A percentile compares a stretch with the other conserved stretches of the same genome.
Evolutionary conservation across 2,797 vertebrate species (phyloP).

Genomic region (Sylvia borin): DNA sequence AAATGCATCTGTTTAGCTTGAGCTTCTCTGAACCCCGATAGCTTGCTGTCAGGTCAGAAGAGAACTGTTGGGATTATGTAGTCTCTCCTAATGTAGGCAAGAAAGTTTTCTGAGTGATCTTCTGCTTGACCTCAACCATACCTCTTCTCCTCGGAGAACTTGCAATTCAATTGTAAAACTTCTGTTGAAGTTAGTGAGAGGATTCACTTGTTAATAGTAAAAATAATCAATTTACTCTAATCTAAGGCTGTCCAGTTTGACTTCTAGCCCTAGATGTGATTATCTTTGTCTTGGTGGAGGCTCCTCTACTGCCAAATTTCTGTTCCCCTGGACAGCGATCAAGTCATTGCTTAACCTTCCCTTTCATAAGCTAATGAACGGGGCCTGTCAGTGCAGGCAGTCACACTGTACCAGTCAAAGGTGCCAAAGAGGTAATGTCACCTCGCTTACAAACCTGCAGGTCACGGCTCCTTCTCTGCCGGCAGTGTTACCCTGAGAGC

Average conservation of each 20-base stretch:
- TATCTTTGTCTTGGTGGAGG: background rate
- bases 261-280: background rate
- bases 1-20: background rate
- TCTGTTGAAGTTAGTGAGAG: background rate
- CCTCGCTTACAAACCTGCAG: conserved; percentile 12
- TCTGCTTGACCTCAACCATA: background rate
- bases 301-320: background rate
- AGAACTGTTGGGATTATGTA: background rate
- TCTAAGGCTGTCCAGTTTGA: background rate
- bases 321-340: background rate
- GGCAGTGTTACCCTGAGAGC: background rate
- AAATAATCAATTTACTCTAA: background rate
- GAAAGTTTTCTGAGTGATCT: background rate
- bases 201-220: background rate
- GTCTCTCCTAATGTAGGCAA: background rate
- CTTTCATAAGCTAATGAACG: background rate
- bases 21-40: background rate
- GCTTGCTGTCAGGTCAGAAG: background rate
- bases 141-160: background rate
- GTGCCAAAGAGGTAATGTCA: background rate
- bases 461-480: background rate
- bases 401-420: background rate
- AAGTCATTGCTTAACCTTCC: conserved; percentile 32
- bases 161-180: background rate
- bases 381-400: background rate